Base-by-base conservation (phyloP, 2,113 vertebrate genomes). In the Hemicordylus capensis region DNA sequence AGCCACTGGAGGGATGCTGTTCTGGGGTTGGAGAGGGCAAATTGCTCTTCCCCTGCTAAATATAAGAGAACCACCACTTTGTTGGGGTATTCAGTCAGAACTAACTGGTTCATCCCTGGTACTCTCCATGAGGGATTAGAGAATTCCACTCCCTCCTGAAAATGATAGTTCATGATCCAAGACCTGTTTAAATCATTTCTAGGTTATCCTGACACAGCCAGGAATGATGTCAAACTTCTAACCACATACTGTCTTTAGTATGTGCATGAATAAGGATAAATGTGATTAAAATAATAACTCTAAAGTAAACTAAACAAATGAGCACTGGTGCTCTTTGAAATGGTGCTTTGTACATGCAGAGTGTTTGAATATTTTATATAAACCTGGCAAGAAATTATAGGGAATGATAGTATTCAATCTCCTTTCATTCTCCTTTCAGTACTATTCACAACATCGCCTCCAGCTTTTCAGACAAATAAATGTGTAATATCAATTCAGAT, bases 401-500 rank as follows among this genome's bases (percentile, higher is more conserved):
- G 34, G 24, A 74, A 84, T 6, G 22, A 64, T 64, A 22, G n/a
- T 46, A 84, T 76, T 73, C 24, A 72, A 39, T 63, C 44, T 56
- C 59, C 22, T 44, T 59, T 67, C 10, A n/a, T 46, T n/a, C 24
- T 10, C 26, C 20, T 42, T 69, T 9, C 63, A 67, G 9, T 59
- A 84, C 44, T 15, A 56, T 56, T 6, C 83, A 76, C 69, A 89
- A 86, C 87, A 89, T 73, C 85, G 37, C 69, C n/a, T 64, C 15
- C 28, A 61, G 20, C 64, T 89, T 93, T 88, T 66, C 59, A 51
- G 48, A 37, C 66, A 80, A 87, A 84, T 56, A 85, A 76, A 54
- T 69, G 79, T 74, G 89, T 82, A 75, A 39, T 91, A 87, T 86
- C 84, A 90, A 37, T 89, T 89, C 76, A 72, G 80, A 46, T 46